Base-by-base conservation (phyloP, 2,113 vertebrate genomes). In the Trinectes maculatus region DNA sequence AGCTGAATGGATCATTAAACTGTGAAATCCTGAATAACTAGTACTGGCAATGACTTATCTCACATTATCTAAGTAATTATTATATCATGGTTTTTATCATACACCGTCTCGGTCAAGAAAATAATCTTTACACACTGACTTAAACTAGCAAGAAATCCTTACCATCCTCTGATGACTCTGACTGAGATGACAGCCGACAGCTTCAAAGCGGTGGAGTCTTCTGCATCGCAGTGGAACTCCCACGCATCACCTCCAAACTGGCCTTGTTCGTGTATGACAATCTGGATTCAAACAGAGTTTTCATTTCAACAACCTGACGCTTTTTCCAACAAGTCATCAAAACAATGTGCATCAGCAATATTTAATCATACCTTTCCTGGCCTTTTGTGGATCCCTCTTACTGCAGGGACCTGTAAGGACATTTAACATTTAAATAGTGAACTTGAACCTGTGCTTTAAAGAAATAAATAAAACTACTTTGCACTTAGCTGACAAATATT, bases 161-260 rank as follows among this genome's bases (percentile, higher is more conserved):
- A 99, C 98, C 98, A 98, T 92, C 98, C 98, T 94, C 97, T 91
- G 60, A 97, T 44, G 34, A 95, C 94, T 89, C 90, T 95, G 46
- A 97, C 59, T 4, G 94, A 91, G 67, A 98, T 92, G 62, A 94
- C 78, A 8, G 95, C 92, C 0, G 95, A 94, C 2, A 99, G 89
- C 64, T 83, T 89, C 91, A 97, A 93, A 0, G 88, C 72, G 10
- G 89, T 96, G 55, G 96, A 94, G 39, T 98, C 95, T 26, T 90
- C 86, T 33, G 93, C n/a, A 28, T 98, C 94, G 58, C 85, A 16
- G 55, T 90, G 92, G 46, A 97, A 72, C 85, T 97, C 96, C 73
- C 93, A 90, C 1, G 77, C 77, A 37, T 90, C 71, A 7, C 95
- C 93, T 0, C 85, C 85, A 76, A 91, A 88, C 19, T 92, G 80